phyloP scores from a whole-genome alignment of 2,113 vertebrate genomes.

The Rhodinocichla rosea region DNA sequence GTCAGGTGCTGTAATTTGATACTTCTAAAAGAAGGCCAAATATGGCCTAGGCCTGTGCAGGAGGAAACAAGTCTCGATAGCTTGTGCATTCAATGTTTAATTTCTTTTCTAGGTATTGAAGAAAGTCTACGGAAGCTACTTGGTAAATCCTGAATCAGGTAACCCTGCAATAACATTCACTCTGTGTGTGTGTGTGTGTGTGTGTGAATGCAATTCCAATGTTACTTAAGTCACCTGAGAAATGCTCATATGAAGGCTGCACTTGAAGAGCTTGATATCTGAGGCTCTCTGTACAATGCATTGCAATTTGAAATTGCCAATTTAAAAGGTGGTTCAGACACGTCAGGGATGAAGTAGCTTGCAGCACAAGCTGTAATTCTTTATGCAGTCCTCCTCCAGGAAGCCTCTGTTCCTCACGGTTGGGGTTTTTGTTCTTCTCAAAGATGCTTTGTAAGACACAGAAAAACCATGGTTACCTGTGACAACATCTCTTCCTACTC shows the following conservation, averaged over 20 bases:
- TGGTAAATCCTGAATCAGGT: constrained; percentile 88
- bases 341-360: neutral
- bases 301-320: neutral
- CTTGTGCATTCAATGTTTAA: neutral
- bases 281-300: neutral
- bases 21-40: neutral
- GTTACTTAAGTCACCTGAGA: neutral
- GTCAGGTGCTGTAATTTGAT: neutral
- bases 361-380: constrained; percentile 13
- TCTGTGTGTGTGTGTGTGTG: neutral
- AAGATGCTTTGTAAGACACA: neutral
- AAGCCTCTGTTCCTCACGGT: neutral
- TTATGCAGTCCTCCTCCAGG: neutral
- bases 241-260: neutral
- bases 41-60: neutral
- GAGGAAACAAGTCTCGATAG: neutral
- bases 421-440: constrained; percentile 54
- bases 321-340: neutral
- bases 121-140: constrained; percentile 86
- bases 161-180: constrained; percentile 37
- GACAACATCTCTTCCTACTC: constrained; percentile 65
- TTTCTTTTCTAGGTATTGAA: constrained; percentile 85
- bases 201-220: neutral
- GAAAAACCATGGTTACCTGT: constrained; percentile 72
- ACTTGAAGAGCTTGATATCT: neutral